A percentile compares a stretch with the other conserved stretches of the same genome.
Conservation (phyloP, 23 tunicate species). For the Halocynthia roretzi region DNA sequence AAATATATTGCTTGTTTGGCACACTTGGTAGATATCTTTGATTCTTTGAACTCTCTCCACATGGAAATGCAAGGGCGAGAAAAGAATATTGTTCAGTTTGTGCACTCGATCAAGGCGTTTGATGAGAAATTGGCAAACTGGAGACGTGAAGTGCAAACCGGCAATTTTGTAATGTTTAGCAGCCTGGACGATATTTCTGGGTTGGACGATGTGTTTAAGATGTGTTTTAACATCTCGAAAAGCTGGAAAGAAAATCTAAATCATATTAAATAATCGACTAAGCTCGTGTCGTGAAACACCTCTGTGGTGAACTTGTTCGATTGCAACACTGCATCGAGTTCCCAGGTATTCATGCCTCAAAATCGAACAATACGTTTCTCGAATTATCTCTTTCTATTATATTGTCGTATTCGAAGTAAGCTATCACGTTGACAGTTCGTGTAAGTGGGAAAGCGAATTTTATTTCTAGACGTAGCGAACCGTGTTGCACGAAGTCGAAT, state of each 20-base stretch:
- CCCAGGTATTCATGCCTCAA: too few relatives aligned
- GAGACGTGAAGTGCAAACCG: constrained; percentile 23
- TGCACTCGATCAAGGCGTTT: constrained; percentile 17
- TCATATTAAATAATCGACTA: too few relatives aligned
- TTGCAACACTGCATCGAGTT: too few relatives aligned
- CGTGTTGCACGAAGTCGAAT: too few relatives aligned
- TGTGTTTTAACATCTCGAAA: constrained; percentile 21
- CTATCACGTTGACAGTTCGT: too few relatives aligned
- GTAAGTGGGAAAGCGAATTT: too few relatives aligned
- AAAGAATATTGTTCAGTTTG: constrained; percentile 17
- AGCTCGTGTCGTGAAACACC: too few relatives aligned
- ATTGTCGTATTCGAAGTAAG: too few relatives aligned
- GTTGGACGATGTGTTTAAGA: constrained; percentile 17
- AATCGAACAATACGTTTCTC: too few relatives aligned
- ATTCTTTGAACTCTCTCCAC: constrained; percentile 28
- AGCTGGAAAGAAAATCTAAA: constrained; percentile 14
- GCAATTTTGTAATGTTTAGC: constrained; percentile 20
- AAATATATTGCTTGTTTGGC: constrained; percentile 16
- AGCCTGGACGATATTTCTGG: constrained; percentile 13
- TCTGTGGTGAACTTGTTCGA: too few relatives aligned
- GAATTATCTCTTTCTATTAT: too few relatives aligned
- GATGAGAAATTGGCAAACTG: constrained; percentile 25
- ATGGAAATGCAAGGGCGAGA: constrained; percentile 28
- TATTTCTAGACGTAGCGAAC: too few relatives aligned
- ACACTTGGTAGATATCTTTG: constrained; percentile 22